Conservation (phyloP, 2,797 vertebrate genomes). For the Arrhamphus sclerolepis region DNA sequence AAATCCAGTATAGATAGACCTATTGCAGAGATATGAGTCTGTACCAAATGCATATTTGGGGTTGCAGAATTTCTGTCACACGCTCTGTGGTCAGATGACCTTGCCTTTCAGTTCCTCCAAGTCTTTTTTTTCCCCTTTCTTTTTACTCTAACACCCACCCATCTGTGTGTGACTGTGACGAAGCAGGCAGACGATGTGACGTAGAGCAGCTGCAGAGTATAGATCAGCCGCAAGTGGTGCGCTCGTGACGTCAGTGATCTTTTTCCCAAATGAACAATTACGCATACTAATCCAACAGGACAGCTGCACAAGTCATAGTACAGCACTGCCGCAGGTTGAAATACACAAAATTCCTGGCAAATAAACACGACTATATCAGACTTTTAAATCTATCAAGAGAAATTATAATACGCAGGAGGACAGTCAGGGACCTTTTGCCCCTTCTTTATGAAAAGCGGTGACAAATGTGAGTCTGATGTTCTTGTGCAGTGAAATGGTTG, state of each 20-base stretch:
- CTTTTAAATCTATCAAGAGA: too few relatives aligned
- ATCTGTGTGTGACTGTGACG: constrained; percentile 12
- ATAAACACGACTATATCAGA: background rate
- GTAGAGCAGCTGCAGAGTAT: constrained; percentile 62
- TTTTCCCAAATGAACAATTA: constrained; percentile 17
- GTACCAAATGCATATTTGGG: background rate
- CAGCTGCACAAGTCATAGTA: background rate
- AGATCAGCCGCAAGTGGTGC: constrained; percentile 28
- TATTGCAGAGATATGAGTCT: background rate
- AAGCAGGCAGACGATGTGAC: constrained; percentile 52
- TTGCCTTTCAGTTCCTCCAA: constrained; percentile 9
- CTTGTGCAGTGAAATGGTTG: background rate
- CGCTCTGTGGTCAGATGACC: constrained; percentile 26
- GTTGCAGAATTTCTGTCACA: background rate
- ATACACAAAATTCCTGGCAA: background rate
- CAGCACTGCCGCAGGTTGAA: background rate
- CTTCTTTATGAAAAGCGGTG: background rate
- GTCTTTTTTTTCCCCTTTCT: too few relatives aligned
- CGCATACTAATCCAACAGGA: constrained; percentile 4
- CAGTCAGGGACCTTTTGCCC: too few relatives aligned
- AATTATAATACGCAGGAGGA: too few relatives aligned
- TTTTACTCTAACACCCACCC: constrained; percentile 18
- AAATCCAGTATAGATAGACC: too few relatives aligned
- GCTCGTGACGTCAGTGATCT: constrained; percentile 62
- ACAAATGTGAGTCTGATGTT: background rate